Conservation (phyloP, 2,888 invertebrate species). For the Erebia epiphron region DNA sequence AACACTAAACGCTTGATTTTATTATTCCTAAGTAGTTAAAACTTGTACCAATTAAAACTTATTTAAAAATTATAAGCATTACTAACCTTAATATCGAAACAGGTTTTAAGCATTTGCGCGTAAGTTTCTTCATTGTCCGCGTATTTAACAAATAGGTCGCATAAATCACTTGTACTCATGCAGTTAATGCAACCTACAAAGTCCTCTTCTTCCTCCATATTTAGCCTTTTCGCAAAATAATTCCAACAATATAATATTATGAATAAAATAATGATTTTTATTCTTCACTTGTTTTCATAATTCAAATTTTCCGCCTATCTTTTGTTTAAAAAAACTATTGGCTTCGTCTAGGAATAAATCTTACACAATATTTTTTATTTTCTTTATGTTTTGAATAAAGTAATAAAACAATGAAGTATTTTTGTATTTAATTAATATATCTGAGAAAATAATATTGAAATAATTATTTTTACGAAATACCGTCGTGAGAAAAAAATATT, state of each 20-base stretch:
- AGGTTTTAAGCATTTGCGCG: slow-evolving; percentile 74
- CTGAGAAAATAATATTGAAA: too few relatives aligned
- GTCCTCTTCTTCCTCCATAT: slow-evolving; percentile 63
- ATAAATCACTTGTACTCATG: slow-evolving; percentile 74
- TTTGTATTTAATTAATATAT: too few relatives aligned
- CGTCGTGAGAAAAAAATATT: too few relatives aligned
- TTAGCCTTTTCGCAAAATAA: slow-evolving; percentile 36
- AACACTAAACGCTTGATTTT: neutral
- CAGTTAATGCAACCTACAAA: slow-evolving; percentile 79
- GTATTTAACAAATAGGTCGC: slow-evolving; percentile 76
- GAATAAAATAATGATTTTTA: slow-evolving; percentile 15
- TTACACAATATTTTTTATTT: neutral
- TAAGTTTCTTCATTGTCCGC: slow-evolving; percentile 71
- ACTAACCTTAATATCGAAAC: slow-evolving; percentile 70
- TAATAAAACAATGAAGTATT: too few relatives aligned
- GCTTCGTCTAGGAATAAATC: slow-evolving; percentile 17
- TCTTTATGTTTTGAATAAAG: neutral
- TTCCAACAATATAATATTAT: slow-evolving; percentile 20
- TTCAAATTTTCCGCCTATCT: slow-evolving; percentile 33
- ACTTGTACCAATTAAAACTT: neutral
- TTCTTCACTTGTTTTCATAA: slow-evolving; percentile 25
- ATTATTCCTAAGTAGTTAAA: neutral
- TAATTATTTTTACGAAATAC: too few relatives aligned
- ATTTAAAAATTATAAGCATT: slow-evolving; percentile 34
- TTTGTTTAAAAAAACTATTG: slow-evolving; percentile 31